phyloP scores from a whole-genome alignment of 2,113 vertebrate species.

The Turdus rufiventris region DNA sequence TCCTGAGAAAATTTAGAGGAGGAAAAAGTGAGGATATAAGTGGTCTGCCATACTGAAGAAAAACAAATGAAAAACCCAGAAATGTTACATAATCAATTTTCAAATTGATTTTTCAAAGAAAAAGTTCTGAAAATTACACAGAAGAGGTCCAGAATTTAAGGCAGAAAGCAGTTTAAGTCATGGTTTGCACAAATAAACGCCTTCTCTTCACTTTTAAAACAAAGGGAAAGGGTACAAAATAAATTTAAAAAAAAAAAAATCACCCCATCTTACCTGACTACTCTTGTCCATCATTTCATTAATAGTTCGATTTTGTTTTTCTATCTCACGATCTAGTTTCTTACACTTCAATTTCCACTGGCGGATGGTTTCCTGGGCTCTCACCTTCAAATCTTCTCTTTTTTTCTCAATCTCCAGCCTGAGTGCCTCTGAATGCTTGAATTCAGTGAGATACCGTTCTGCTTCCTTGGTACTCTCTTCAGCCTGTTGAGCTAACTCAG shows the following conservation, averaged over 20 bases:
- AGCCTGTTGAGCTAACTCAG: conserved; percentile 70
- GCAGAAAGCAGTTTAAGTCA: not conserved
- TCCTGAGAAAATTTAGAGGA: not conserved
- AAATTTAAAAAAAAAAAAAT: not conserved
- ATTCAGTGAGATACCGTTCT: conserved; percentile 66
- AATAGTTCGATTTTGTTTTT: conserved; percentile 73
- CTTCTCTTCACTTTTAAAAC: not conserved
- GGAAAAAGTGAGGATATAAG: not conserved
- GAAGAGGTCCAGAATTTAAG: not conserved
- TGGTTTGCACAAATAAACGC: not conserved
- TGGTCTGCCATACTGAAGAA: not conserved
- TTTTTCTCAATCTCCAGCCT: conserved; percentile 78
- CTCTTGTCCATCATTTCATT: conserved; percentile 72
- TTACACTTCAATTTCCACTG: conserved; percentile 89
- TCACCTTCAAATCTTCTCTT: conserved; percentile 83
- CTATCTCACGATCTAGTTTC: conserved; percentile 79
- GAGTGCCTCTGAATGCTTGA: conserved; percentile 76
- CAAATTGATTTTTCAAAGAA: not conserved
- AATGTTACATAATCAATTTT: not conserved
- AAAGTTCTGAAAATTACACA: not conserved
- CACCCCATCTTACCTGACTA: conserved; percentile 69
- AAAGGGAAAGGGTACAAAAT: not conserved
- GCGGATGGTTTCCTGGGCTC: conserved; percentile 84
- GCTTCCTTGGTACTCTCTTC: conserved; percentile 75
- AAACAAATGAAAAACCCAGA: not conserved